phyloP scores from a whole-genome alignment of 2,888 invertebrate species.

The Agriotes lineatus region DNA sequence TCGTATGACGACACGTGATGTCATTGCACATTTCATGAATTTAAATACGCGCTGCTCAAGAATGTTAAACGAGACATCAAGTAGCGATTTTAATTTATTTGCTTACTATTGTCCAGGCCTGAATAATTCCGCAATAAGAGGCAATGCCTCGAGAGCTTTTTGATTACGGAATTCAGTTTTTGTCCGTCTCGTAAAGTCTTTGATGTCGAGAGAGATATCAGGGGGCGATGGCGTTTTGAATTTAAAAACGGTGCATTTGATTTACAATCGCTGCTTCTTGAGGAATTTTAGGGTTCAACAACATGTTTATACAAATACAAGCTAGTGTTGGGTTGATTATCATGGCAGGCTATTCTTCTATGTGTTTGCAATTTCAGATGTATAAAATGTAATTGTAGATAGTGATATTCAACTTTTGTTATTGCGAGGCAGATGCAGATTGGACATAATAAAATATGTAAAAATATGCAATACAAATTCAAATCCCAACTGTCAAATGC shows the following conservation, averaged over 20 bases:
- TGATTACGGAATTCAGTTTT: too few species aligned
- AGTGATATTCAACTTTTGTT: too few species aligned
- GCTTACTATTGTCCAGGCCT: slow-evolving; percentile 9
- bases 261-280: background rate
- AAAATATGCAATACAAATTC: too few species aligned
- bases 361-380: too few species aligned
- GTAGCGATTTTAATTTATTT: slow-evolving; percentile 22
- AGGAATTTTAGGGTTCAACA: slow-evolving; percentile 8
- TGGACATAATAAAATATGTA: too few species aligned
- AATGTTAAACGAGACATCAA: slow-evolving; percentile 21
- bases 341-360: too few species aligned
- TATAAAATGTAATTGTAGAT: too few species aligned
- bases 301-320: too few species aligned
- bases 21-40: slow-evolving; percentile 44
- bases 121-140: slow-evolving; percentile 1
- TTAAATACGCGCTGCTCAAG: slow-evolving; percentile 29
- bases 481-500: too few species aligned
- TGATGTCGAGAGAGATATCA: background rate
- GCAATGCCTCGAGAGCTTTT: background rate
- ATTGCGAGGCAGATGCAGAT: too few species aligned
- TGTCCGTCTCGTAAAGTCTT: background rate
- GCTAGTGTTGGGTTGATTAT: too few species aligned
- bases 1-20: slow-evolving; percentile 50
- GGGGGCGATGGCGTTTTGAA: background rate
- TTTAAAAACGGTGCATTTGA: too few species aligned